phyloP scores from a whole-genome alignment of 92 coral and sea anemone species.

The Pocillopora grandis region DNA sequence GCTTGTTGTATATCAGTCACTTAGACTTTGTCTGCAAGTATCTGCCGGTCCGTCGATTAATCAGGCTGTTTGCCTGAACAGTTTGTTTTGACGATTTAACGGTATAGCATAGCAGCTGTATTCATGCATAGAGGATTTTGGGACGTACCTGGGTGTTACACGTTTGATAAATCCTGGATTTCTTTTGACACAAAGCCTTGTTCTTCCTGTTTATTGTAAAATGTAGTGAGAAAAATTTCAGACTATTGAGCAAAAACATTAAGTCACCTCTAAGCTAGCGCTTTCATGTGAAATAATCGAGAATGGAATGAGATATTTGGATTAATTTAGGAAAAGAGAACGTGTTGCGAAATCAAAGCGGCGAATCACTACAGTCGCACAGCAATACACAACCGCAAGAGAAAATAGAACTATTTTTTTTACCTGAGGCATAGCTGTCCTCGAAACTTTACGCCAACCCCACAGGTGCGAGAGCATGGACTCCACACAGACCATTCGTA shows the following conservation, averaged over 20 bases:
- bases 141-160: conserved; percentile 71
- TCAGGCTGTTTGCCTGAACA: no score
- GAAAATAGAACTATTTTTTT: not conserved
- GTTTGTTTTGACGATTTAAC: not conserved
- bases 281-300: no score
- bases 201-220: conserved; percentile 34
- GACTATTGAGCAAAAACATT: no score
- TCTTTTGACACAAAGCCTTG: conserved; percentile 51
- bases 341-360: no score
- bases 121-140: not conserved
- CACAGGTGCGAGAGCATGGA: conserved; percentile 81
- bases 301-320: no score
- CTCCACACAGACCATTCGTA: conserved; percentile 90
- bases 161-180: conserved; percentile 59
- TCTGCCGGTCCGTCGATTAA: no score
- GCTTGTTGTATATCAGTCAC: no score
- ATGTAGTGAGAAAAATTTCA: not conserved
- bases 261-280: no score
- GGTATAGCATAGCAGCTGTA: not conserved
- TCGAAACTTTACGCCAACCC: conserved; percentile 72
- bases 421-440: conserved; percentile 80
- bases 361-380: no score
- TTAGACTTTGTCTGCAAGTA: no score
- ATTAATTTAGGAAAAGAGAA: no score
- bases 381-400: not conserved